Percentiles rank a stretch among this genome's conserved stretches.
These are phyloP conservation scores for Passer domesticus DNA, from an alignment of 2,113 vertebrate species.

Conservation along the genomic window DNA sequence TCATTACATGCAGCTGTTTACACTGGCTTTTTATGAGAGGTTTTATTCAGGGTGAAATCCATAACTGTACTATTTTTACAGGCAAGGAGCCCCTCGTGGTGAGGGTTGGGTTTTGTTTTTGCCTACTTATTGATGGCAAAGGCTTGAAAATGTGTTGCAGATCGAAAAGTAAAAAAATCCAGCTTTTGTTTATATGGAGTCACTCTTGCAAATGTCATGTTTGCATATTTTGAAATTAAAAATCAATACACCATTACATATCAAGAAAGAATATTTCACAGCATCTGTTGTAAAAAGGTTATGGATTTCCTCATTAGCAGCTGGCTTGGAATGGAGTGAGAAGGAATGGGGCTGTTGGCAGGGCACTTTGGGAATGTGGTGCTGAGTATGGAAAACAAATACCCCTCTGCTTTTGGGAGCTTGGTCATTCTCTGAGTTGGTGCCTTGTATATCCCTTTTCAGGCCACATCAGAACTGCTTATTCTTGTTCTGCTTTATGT, in stretches of 20 bases:
- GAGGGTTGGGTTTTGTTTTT: neutral
- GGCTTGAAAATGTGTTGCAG: neutral
- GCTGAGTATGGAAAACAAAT: accelerated
- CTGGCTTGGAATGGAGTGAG: neutral
- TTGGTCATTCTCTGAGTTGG: accelerated
- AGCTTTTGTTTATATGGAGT: neutral
- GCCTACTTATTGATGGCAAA: neutral
- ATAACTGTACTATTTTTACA: neutral
- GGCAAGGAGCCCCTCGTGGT: neutral
- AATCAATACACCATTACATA: conserved; percentile 53
- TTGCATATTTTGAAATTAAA: conserved; percentile 67
- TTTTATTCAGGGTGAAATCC: neutral
- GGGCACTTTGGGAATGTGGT: accelerated
- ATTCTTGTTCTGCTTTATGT: neutral
- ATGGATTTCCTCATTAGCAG: conserved; percentile 61
- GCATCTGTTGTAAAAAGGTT: conserved; percentile 32
- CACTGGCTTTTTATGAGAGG: neutral
- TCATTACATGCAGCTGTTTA: neutral
- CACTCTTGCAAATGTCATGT: conserved; percentile 63
- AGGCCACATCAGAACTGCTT: neutral
- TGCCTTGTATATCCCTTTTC: neutral
- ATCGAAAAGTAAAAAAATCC: neutral
- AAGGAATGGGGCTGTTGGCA: neutral
- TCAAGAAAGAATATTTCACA: conserved; percentile 11
- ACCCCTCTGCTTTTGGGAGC: neutral